Conservation (phyloP, 1,140 invertebrate species). For the Papilio aristodemus region DNA sequence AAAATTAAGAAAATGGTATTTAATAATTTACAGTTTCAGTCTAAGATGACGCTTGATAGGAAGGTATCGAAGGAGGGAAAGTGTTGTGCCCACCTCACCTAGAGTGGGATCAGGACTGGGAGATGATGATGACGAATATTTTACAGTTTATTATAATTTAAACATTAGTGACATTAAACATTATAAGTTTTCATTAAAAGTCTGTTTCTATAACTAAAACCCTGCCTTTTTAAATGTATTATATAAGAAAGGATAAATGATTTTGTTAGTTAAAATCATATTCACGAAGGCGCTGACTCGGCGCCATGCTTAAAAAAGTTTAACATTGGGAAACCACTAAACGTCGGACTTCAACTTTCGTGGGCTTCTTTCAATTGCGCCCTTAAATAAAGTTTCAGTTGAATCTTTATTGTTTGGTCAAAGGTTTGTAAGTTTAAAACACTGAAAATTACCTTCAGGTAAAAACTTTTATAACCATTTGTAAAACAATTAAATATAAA, state of each 20-base stretch:
- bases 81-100: no score
- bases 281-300: background rate
- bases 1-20: no score
- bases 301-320: background rate
- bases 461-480: background rate
- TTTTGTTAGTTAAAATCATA: background rate
- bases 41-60: no score
- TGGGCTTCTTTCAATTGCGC: background rate
- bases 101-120: no score
- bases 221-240: no score
- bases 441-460: background rate
- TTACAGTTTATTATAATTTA: no score
- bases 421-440: background rate
- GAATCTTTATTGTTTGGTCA: background rate
- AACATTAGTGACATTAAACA: no score
- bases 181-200: no score
- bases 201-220: no score
- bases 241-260: background rate
- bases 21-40: no score
- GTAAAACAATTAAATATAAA: background rate
- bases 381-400: background rate
- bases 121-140: no score
- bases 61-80: no score
- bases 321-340: slow-evolving; percentile 1
- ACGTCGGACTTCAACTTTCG: background rate